Base-by-base conservation (phyloP, 1,140 invertebrate genomes). In the Alviniconcha marisindica region DNA sequence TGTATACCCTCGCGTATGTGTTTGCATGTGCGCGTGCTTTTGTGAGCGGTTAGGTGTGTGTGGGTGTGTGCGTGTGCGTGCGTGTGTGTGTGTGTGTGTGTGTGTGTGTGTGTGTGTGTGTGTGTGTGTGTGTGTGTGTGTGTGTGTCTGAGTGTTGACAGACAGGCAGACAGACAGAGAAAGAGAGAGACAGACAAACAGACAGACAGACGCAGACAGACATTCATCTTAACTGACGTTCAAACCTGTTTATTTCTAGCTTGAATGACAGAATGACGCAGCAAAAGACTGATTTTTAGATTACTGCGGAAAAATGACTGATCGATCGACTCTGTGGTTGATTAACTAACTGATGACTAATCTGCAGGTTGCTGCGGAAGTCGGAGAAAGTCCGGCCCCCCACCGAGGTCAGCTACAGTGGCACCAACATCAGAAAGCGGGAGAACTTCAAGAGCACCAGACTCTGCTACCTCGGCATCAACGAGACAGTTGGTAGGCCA, bases 401-500 rank as follows among this genome's bases (percentile, higher is more conserved):
- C 10, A 86, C 83, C 2, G 85, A 88, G 54, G 33, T 77, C 7
- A 81, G 85, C 24, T 85, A 85, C 54, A 84, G n/a, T n/a, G n/a
- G 83, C 42, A 78, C 78, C 1, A 51, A 81, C 79, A 73, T 87
- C 18, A 88, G 86, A 63, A 89, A 87, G 44, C 85, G 86, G 77
- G 86, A 88, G 21, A 82, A 71, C 69, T 71, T 82, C 24, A 90
- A 85, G 82, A 83, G 78, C 15, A 85, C 82, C 15, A 89, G 91
- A 83, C 81, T 92, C 33, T 92, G 89, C 76, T 86, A 88, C 69
- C 85, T 91, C 31, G 91, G 89, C 44, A 88, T 88, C 48, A 91
- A 91, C 74, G 91, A 91, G 77, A 87, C 88, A 69, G 78, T 92
- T 33, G 91, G 91, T 91, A n/a, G n/a, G n/a, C n/a, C n/a, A n/a